phyloP scores from a whole-genome alignment of 1,140 invertebrate genomes.

The Helicoverpa armigera region DNA sequence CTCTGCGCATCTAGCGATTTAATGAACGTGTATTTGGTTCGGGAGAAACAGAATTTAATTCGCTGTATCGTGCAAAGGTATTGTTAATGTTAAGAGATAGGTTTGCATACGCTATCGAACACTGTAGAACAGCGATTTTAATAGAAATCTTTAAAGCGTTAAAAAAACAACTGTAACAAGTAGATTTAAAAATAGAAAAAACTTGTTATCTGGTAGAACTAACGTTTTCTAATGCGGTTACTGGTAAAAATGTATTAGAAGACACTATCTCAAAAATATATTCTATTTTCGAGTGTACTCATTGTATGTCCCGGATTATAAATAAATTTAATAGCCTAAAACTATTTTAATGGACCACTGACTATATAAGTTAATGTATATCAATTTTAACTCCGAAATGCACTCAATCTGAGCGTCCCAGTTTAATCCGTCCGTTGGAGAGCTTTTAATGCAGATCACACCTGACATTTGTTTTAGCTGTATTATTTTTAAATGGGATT shows the following conservation, averaged over 20 bases:
- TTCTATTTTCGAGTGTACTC: too few relatives aligned
- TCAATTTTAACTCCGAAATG: constrained; percentile 63
- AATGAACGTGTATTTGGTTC: background rate
- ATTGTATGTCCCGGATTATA: too few relatives aligned
- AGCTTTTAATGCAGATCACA: constrained; percentile 63
- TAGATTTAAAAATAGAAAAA: too few relatives aligned
- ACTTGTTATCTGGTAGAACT: too few relatives aligned
- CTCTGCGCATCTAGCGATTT: background rate
- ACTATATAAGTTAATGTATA: constrained; percentile 56
- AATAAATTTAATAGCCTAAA: background rate
- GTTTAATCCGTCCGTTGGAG: constrained; percentile 52
- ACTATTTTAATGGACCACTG: background rate
- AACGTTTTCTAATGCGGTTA: too few relatives aligned
- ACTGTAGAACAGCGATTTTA: too few relatives aligned
- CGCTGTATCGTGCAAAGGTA: background rate
- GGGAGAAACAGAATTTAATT: background rate
- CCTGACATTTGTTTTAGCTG: constrained; percentile 47
- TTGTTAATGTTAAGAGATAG: background rate
- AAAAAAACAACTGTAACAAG: too few relatives aligned
- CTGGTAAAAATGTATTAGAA: too few relatives aligned
- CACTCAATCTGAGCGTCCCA: constrained; percentile 56
- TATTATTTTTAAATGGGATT: constrained; percentile 44
- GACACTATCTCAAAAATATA: too few relatives aligned
- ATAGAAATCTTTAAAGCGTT: too few relatives aligned
- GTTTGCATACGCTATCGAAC: too few relatives aligned